phyloP scores from a whole-genome alignment of 2,113 vertebrate genomes.

The Sprattus sprattus region DNA sequence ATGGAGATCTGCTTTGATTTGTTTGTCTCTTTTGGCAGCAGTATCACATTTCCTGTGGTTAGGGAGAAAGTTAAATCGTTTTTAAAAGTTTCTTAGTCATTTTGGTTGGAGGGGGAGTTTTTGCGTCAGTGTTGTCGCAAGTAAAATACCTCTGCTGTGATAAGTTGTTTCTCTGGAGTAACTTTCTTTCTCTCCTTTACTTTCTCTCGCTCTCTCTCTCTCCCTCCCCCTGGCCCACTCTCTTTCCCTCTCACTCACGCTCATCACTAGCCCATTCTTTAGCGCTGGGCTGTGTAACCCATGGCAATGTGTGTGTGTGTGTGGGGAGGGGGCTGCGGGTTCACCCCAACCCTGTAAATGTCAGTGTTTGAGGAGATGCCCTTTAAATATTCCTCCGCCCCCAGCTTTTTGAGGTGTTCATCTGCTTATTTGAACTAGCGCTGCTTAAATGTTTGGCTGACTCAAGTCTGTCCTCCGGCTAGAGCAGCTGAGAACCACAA shows the following conservation, averaged over 20 bases:
- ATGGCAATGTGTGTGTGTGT: slow-evolving; percentile 54
- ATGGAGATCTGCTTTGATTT: not conserved
- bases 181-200: slow-evolving; percentile 52
- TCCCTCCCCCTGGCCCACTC: slow-evolving; percentile 42
- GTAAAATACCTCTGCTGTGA: slow-evolving; percentile 59
- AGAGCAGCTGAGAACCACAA: slow-evolving; percentile 17
- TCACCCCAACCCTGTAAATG: slow-evolving; percentile 69
- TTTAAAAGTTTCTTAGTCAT: not conserved
- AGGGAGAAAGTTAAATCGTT: not conserved
- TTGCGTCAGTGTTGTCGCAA: slow-evolving; percentile 51
- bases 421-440: slow-evolving; percentile 51
- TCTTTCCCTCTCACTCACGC: slow-evolving; percentile 50
- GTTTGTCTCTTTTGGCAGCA: not conserved
- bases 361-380: slow-evolving; percentile 60
- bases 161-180: slow-evolving; percentile 56
- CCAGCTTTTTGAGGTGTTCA: slow-evolving; percentile 15
- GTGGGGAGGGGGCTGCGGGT: slow-evolving; percentile 38
- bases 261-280: slow-evolving; percentile 69
- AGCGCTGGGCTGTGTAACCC: slow-evolving; percentile 65
- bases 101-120: slow-evolving; percentile 42
- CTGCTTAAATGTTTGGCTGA: slow-evolving; percentile 56
- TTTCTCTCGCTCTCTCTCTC: slow-evolving; percentile 22
- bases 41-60: not conserved
- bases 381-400: slow-evolving; percentile 57
- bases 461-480: not conserved